These are phyloP conservation scores for Phalera bucephala DNA, from an alignment of 2,888 invertebrate genomes.

Conservation along the genomic window DNA sequence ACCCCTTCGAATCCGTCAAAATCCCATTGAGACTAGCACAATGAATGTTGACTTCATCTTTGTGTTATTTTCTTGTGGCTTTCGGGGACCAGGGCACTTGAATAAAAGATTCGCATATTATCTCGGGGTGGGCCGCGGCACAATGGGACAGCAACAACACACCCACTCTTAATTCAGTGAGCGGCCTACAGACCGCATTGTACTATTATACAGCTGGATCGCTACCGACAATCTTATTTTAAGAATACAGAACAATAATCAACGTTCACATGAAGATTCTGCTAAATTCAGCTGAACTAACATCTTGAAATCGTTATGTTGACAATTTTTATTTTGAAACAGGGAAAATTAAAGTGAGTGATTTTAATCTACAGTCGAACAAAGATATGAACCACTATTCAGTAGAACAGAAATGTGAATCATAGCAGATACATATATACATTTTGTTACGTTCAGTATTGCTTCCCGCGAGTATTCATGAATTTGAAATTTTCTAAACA, in stretches of 20 bases:
- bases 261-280: too few relatives aligned
- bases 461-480: constrained; percentile 17
- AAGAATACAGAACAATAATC: constrained; percentile 33
- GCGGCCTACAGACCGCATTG: constrained; percentile 61
- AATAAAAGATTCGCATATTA: constrained; percentile 81
- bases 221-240: constrained; percentile 52
- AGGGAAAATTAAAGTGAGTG: too few relatives aligned
- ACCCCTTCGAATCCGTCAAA: constrained; percentile 60
- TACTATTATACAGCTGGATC: constrained; percentile 49
- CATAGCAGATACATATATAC: too few relatives aligned
- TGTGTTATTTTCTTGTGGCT: constrained; percentile 72
- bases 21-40: constrained; percentile 71
- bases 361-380: too few relatives aligned
- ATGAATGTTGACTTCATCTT: constrained; percentile 73
- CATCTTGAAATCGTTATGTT: too few relatives aligned
- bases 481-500: constrained; percentile 20
- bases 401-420: too few relatives aligned
- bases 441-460: constrained; percentile 11
- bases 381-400: too few relatives aligned
- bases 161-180: constrained; percentile 68
- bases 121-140: constrained; percentile 57
- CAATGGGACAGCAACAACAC: constrained; percentile 71
- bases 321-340: too few relatives aligned
- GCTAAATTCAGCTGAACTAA: too few relatives aligned
- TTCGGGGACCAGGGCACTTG: constrained; percentile 71